These are phyloP conservation scores for Patiria pectinifera DNA, from an alignment of 53 echinoderm and acorn worm species.

Conservation along the genomic window DNA sequence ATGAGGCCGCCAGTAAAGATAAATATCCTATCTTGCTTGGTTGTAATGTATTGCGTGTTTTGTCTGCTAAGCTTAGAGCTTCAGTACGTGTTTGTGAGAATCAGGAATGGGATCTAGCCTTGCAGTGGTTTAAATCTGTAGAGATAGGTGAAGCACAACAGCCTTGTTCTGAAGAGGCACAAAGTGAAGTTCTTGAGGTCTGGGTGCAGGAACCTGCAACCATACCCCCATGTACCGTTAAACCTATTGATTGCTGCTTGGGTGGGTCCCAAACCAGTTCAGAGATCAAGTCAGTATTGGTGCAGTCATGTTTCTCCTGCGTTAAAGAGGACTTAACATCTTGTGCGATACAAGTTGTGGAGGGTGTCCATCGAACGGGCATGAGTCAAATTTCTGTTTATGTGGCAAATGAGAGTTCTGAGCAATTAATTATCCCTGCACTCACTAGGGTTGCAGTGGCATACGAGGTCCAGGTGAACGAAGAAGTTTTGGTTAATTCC, in stretches of 20 bases:
- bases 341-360: conserved; percentile 2
- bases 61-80: background rate
- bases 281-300: background rate
- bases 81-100: background rate
- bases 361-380: background rate
- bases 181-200: conserved; percentile 9
- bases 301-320: background rate
- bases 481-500: conserved; percentile 24
- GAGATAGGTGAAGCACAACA: background rate
- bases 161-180: background rate
- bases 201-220: conserved; percentile 9
- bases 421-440: conserved; percentile 40
- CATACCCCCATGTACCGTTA: conserved; percentile 12
- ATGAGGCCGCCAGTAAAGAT: background rate
- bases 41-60: conserved; percentile 33
- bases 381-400: background rate
- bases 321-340: background rate
- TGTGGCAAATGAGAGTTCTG: conserved; percentile 38
- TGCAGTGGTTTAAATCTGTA: conserved; percentile 44
- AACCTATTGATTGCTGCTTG: background rate
- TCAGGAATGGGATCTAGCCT: conserved; percentile 19
- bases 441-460: conserved; percentile 56
- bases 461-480: conserved; percentile 40
- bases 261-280: background rate
- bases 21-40: conserved; percentile 33